Conservation (phyloP, 1,140 invertebrate species). For the Aphis craccivora region DNA sequence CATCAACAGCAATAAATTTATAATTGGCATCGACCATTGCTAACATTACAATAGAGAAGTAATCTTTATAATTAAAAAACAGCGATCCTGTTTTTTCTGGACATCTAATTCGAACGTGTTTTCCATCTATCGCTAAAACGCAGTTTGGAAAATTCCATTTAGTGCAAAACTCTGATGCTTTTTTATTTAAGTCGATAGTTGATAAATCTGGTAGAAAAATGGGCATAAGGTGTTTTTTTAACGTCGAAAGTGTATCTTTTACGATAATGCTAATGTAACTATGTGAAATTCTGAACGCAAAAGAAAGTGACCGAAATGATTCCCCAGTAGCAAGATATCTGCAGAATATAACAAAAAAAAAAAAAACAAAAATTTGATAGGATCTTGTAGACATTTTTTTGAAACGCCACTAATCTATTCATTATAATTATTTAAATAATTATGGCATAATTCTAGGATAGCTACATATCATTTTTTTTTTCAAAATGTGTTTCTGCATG, state of each 20-base stretch:
- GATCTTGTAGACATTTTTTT: too few species aligned
- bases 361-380: too few species aligned
- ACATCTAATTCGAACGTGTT: conserved; percentile 60
- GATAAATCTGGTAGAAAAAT: conserved; percentile 1
- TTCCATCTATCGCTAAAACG: conserved; percentile 60
- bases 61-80: too few species aligned
- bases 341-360: neutral
- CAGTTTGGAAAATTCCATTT: conserved; percentile 62
- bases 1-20: too few species aligned
- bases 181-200: neutral
- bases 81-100: neutral
- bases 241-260: neutral
- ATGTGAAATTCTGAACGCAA: conserved; percentile 1
- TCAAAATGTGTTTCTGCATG: too few species aligned
- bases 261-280: neutral
- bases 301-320: neutral
- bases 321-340: conserved; percentile 11
- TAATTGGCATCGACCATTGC: too few species aligned
- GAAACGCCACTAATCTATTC: too few species aligned
- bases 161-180: conserved; percentile 60
- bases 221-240: neutral
- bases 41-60: too few species aligned
- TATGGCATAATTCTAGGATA: too few species aligned
- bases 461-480: too few species aligned
- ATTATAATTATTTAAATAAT: too few species aligned